phyloP scores from a whole-genome alignment of 1,140 invertebrate genomes.

The Tyrophagus putrescentiae region DNA sequence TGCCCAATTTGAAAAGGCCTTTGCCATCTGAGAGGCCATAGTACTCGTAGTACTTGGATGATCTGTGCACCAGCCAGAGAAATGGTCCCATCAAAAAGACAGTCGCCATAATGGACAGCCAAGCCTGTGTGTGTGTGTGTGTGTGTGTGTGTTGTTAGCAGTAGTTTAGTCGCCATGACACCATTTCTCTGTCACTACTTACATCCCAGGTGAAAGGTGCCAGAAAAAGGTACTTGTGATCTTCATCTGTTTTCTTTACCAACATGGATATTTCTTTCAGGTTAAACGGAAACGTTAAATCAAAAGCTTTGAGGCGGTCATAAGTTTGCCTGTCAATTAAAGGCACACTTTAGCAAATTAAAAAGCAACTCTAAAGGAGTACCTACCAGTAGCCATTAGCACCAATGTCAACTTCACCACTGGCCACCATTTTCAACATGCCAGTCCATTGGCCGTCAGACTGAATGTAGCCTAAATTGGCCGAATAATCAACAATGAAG shows the following conservation, averaged over 20 bases:
- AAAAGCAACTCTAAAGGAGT: too few species aligned
- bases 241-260: slow-evolving; percentile 55
- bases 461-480: slow-evolving; percentile 23
- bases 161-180: too few species aligned
- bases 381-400: slow-evolving; percentile 56
- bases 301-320: slow-evolving; percentile 45
- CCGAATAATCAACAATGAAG: slow-evolving; percentile 23
- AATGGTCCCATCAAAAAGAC: slow-evolving; percentile 59
- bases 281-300: slow-evolving; percentile 61
- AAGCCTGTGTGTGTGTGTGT: too few species aligned
- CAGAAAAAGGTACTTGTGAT: slow-evolving; percentile 55
- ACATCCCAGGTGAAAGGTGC: slow-evolving; percentile 54
- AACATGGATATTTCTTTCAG: slow-evolving; percentile 55
- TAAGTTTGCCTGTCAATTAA: too few species aligned
- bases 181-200: too few species aligned
- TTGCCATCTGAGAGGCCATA: slow-evolving; percentile 34
- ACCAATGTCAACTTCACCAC: slow-evolving; percentile 45
- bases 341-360: too few species aligned
- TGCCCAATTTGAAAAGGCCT: slow-evolving; percentile 50
- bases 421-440: slow-evolving; percentile 30
- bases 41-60: slow-evolving; percentile 52
- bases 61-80: slow-evolving; percentile 55
- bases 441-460: slow-evolving; percentile 29
- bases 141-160: too few species aligned
- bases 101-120: slow-evolving; percentile 54